phyloP scores from a whole-genome alignment of 92 coral and sea anemone genomes.

The Actinernus sp. region DNA sequence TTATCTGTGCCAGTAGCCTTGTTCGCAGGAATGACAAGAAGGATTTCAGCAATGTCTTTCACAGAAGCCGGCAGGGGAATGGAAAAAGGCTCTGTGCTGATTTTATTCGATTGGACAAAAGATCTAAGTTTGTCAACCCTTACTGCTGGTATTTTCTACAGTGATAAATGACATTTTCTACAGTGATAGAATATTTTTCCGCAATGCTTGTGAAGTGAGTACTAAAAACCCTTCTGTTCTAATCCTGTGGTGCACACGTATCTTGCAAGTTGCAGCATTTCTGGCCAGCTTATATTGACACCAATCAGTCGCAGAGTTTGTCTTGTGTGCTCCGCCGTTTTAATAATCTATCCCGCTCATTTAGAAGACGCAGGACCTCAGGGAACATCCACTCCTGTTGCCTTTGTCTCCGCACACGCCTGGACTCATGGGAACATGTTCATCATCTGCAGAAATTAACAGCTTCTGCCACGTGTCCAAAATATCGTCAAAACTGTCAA shows the following conservation, averaged over 20 bases:
- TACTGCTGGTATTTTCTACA: no score
- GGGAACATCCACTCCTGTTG: constrained; percentile 24
- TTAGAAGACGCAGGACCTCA: constrained; percentile 2
- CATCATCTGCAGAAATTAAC: constrained; percentile 10
- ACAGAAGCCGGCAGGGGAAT: constrained; percentile 2
- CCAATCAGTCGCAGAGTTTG: no score
- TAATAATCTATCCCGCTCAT: constrained; percentile 9
- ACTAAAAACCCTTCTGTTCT: no score
- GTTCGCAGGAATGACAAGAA: not conserved
- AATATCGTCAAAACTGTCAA: constrained; percentile 11
- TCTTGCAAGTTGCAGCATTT: constrained; percentile 4
- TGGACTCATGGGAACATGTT: constrained; percentile 22
- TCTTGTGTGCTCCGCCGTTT: constrained; percentile 3
- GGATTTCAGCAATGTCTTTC: not conserved
- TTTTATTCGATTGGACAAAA: no score
- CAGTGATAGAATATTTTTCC: no score
- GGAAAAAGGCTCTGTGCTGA: not conserved
- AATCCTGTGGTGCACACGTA: no score
- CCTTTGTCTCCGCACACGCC: not conserved
- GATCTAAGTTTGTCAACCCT: no score
- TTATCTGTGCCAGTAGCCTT: constrained; percentile 17
- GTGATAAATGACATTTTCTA: no score
- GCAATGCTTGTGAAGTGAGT: no score
- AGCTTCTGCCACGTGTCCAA: constrained; percentile 4
- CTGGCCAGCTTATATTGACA: no score